phyloP scores from a whole-genome alignment of 2,113 vertebrate species.

The Illadopsis cleaveri region DNA sequence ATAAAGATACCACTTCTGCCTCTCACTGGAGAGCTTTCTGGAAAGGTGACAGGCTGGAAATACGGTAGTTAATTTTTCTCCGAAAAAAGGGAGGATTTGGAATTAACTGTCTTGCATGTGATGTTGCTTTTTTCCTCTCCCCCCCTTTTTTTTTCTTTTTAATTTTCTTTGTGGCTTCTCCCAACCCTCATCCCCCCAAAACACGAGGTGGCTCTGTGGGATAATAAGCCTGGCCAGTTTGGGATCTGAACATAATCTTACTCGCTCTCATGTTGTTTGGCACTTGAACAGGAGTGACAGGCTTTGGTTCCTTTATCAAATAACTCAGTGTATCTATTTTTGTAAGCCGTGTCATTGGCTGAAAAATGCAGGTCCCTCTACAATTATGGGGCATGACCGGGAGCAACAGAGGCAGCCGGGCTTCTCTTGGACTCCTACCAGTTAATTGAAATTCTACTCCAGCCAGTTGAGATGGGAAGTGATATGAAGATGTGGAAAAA shows the following conservation, averaged over 20 bases:
- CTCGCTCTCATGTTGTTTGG: conserved; percentile 58
- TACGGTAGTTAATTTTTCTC: not conserved
- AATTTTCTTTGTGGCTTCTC: not conserved
- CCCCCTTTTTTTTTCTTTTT: too few relatives aligned
- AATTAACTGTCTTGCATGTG: not conserved
- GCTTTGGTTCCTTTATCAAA: conserved; percentile 71
- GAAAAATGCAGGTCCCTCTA: conserved; percentile 70
- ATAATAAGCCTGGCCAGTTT: conserved; percentile 25
- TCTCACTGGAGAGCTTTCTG: not conserved
- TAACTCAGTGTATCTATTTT: conserved; percentile 75
- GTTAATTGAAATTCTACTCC: conserved; percentile 73
- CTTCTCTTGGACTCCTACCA: conserved; percentile 56
- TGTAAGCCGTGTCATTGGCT: conserved; percentile 70
- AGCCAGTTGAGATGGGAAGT: conserved; percentile 65
- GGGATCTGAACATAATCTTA: conserved; percentile 53
- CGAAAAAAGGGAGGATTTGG: not conserved
- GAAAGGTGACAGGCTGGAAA: not conserved
- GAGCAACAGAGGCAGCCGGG: conserved; percentile 57
- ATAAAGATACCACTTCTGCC: not conserved
- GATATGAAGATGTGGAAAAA: conserved; percentile 70
- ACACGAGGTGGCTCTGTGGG: not conserved
- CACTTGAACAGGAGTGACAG: conserved; percentile 64
- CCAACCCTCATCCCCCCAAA: not conserved
- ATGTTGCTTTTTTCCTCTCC: fast-evolving
- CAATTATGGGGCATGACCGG: conserved; percentile 72